Evolutionary conservation across 2,113 vertebrate genomes (phyloP), one percentile per base, ranked within the genome.

Genomic region (Scomber japonicus): DNA sequence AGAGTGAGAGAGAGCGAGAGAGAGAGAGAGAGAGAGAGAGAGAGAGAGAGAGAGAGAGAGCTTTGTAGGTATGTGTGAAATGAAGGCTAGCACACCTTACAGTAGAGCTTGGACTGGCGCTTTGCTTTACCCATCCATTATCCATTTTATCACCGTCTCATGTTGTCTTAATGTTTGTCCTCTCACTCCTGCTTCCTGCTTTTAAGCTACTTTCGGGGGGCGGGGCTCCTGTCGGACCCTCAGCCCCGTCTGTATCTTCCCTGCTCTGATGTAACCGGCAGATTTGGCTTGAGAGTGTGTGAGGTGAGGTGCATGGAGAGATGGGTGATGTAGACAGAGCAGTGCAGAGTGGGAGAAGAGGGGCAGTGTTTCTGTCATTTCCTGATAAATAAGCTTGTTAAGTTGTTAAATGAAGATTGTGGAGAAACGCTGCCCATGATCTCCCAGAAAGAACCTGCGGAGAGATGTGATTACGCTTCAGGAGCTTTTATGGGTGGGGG

Each of bases 231-330:
- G 55, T 53, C 51, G 46, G 51, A 45, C 86, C 72, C 63, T 50
- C 46, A 14, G 49, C 79, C 90, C 94, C 91, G 92, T 94, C 95
- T 93, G 94, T 96, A 95, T 88, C 95, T 96, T 83, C 92, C 68
- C 77, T 30, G 74, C 63, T 89, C 75, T 48, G 79, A 73, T 51
- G 57, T 76, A 27, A 71, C 75, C 60, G 71, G 80, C 83, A 80
- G 72, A 65, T 84, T 82, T 87, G 88, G 71, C 83, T 85, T 91
- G 59, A 51, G 59, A 54, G 79, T 89, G 89, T 91, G 61, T 91
- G 89, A 68, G 88, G 61, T 91, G 89, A 68, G 88, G 82, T 93
- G 89, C 89, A 86, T 92, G 86, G 82, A 86, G 80, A 88, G 62
- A 59, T 45, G 65, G 56, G n/a, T 68, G 75, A 62, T 69, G 56